Percentiles rank a stretch among this genome's conserved stretches.
These are phyloP conservation scores for Diarsia rubi DNA, from an alignment of 2,888 invertebrate species.

Conservation along the genomic window DNA sequence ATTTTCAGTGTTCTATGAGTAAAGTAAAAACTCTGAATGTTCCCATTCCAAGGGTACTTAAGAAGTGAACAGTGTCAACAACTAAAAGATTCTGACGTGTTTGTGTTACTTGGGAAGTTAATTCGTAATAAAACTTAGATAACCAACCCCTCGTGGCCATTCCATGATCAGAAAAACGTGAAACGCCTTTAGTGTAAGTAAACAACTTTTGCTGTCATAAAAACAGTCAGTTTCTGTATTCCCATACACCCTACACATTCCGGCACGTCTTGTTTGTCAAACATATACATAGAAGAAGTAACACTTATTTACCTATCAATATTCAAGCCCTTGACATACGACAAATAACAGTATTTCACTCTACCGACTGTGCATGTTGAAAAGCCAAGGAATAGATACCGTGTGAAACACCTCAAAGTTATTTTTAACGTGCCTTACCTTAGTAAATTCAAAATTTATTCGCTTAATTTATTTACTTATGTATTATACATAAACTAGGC, in stretches of 20 bases:
- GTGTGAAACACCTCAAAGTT: not conserved
- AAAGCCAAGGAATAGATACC: not conserved
- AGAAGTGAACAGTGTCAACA: conserved; percentile 43
- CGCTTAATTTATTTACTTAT: too few relatives aligned
- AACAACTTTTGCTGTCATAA: conserved; percentile 78
- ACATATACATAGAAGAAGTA: conserved; percentile 48
- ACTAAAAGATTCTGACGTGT: conserved; percentile 56
- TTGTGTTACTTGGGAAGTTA: conserved; percentile 54
- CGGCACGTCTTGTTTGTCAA: conserved; percentile 62
- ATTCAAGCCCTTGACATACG: conserved; percentile 56
- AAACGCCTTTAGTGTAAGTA: conserved; percentile 68
- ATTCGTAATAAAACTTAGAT: conserved; percentile 67
- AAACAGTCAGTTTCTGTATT: conserved; percentile 72
- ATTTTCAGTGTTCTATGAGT: not conserved
- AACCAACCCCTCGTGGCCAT: conserved; percentile 61
- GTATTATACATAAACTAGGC: not conserved
- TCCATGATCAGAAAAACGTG: conserved; percentile 69
- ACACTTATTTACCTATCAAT: conserved; percentile 58
- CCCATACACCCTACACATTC: conserved; percentile 61
- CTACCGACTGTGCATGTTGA: conserved; percentile 57
- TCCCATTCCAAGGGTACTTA: conserved; percentile 8
- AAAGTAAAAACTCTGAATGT: conserved; percentile 21
- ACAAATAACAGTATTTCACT: conserved; percentile 53
- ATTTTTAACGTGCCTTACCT: not conserved
- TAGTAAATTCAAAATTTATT: not conserved